Evolutionary conservation across 2,113 vertebrate species (phyloP).

Genomic region (Pterocles orientalis): DNA sequence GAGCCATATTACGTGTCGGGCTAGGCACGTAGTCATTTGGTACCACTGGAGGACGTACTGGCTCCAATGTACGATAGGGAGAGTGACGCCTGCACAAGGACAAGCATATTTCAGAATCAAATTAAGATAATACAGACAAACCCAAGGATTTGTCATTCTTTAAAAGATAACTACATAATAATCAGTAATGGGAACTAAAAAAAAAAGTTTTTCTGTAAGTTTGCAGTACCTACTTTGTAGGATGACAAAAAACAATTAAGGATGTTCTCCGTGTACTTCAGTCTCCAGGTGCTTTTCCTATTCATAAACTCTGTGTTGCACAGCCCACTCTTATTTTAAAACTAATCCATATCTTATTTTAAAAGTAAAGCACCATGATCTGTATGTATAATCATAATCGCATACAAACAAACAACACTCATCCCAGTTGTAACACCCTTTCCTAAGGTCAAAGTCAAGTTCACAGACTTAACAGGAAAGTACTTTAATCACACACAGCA

Average conservation of each 20-base stretch:
- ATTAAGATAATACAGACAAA: not conserved
- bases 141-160: not conserved
- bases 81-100: constrained; percentile 92
- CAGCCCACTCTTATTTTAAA: not conserved
- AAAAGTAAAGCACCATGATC: not conserved
- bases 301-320: not conserved
- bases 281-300: not conserved
- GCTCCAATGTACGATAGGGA: constrained; percentile 98
- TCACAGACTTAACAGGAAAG: not conserved
- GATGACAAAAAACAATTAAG: not conserved
- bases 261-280: not conserved
- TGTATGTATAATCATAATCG: not conserved
- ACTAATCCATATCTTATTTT: not conserved
- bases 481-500: not conserved
- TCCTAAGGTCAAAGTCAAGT: not conserved
- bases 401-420: not conserved
- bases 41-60: constrained; percentile 97
- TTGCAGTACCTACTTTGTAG: not conserved
- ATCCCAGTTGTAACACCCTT: not conserved
- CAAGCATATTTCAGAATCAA: constrained; percentile 51
- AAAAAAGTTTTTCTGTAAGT: not conserved
- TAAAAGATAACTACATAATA: not conserved
- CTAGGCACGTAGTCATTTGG: constrained; percentile 99
- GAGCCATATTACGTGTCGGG: constrained; percentile 94
- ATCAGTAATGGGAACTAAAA: not conserved